Conservation (phyloP, 2,113 vertebrate genomes). For the Gavialis gangeticus region DNA sequence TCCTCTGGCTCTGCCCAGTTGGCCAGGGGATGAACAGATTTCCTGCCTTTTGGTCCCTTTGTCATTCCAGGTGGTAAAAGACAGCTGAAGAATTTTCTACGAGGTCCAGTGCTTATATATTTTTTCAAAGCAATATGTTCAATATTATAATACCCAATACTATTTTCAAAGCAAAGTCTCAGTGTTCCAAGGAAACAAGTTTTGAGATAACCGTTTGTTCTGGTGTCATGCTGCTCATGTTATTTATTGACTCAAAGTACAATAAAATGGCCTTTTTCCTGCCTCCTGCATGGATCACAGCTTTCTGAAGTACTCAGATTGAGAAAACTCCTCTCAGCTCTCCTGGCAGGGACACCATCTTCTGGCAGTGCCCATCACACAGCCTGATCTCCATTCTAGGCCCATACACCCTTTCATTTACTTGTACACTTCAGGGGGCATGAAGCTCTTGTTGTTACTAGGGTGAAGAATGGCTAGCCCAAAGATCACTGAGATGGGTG, state of each 20-base stretch:
- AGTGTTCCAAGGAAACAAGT: neutral
- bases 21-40: neutral
- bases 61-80: neutral
- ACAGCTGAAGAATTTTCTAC: constrained; percentile 6
- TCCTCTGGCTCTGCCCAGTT: neutral
- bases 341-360: neutral
- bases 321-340: neutral
- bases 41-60: neutral
- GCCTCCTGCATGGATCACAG: neutral
- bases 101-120: neutral
- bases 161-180: neutral
- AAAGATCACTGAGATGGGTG: neutral
- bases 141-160: no score
- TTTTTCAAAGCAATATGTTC: no score
- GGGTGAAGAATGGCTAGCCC: neutral
- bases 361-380: no score
- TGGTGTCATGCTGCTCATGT: neutral
- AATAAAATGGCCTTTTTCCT: neutral
- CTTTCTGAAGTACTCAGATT: neutral
- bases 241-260: constrained; percentile 23
- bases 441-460: neutral
- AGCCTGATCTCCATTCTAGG: neutral
- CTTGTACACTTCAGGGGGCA: neutral
- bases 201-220: neutral
- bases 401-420: neutral